These are phyloP conservation scores for Himalopsyche tibetana DNA, from an alignment of 2,888 invertebrate species.

Conservation along the genomic window DNA sequence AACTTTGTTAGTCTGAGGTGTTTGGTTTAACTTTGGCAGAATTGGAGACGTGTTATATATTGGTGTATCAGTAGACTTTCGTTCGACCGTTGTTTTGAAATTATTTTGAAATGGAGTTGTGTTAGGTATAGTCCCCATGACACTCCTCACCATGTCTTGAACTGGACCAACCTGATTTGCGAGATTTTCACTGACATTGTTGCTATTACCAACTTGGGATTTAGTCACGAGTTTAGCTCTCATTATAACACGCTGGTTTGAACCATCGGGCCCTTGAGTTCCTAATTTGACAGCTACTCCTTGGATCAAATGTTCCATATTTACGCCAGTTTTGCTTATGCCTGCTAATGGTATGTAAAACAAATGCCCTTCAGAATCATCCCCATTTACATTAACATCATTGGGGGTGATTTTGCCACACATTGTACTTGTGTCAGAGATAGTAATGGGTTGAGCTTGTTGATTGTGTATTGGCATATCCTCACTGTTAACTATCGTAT, in stretches of 20 bases:
- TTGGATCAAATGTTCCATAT: conserved; percentile 74
- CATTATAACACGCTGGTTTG: conserved; percentile 80
- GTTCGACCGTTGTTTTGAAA: conserved; percentile 2
- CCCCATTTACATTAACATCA: too few species aligned
- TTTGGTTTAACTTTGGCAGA: neutral
- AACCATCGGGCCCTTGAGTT: conserved; percentile 76
- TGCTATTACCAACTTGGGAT: conserved; percentile 71
- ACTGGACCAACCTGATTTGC: conserved; percentile 53
- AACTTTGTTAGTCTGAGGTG: neutral
- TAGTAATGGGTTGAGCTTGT: neutral
- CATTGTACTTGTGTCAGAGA: neutral
- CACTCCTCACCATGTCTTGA: conserved; percentile 59
- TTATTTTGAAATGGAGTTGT: conserved; percentile 43
- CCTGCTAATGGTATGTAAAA: conserved; percentile 81
- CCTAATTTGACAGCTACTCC: conserved; percentile 82
- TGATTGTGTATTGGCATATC: neutral
- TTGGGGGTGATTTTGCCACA: too few species aligned
- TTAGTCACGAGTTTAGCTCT: conserved; percentile 81
- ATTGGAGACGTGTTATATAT: too few species aligned
- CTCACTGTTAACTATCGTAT: neutral
- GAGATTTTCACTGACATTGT: conserved; percentile 44
- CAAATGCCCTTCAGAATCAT: conserved; percentile 70
- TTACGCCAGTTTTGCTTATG: conserved; percentile 69
- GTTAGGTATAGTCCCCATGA: conserved; percentile 53
- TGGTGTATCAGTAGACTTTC: too few species aligned